phyloP scores from a whole-genome alignment of 2,888 invertebrate species.

The Dynastes maya region DNA sequence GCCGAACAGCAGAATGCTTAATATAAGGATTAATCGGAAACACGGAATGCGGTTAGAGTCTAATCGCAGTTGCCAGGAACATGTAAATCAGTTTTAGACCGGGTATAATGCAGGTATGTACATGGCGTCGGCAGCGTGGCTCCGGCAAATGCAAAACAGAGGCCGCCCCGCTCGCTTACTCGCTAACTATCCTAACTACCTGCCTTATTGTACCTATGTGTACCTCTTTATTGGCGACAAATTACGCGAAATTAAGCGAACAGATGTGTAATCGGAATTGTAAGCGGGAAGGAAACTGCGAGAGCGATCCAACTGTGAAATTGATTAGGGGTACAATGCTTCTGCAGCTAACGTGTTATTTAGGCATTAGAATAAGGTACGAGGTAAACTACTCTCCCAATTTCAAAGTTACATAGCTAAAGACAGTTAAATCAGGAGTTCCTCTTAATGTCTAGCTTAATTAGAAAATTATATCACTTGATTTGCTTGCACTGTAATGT shows the following conservation, averaged over 20 bases:
- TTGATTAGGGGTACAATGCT: not conserved
- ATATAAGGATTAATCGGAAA: constrained; percentile 42
- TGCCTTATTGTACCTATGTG: constrained; percentile 23
- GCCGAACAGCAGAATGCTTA: constrained; percentile 19
- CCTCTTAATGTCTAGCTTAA: too few relatives aligned
- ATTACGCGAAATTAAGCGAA: constrained; percentile 32
- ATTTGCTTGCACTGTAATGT: too few relatives aligned
- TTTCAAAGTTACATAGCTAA: too few relatives aligned
- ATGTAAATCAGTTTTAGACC: constrained; percentile 41
- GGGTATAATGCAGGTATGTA: constrained; percentile 16
- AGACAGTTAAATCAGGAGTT: too few relatives aligned
- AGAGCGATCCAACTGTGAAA: not conserved
- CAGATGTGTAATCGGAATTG: constrained; percentile 22
- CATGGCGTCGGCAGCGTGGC: not conserved
- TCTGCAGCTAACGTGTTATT: constrained; percentile 1
- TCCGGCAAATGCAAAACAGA: constrained; percentile 13
- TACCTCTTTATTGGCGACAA: constrained; percentile 35
- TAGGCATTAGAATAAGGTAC: not conserved
- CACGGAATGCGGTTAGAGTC: constrained; percentile 38
- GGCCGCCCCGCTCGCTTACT: constrained; percentile 1
- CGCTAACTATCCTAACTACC: constrained; percentile 5
- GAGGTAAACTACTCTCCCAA: too few relatives aligned
- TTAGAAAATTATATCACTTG: too few relatives aligned
- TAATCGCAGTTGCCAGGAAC: constrained; percentile 38
- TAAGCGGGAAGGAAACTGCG: constrained; percentile 31